phyloP scores from a whole-genome alignment of 1,140 invertebrate genomes.

The Lordiphosa stackelbergi region DNA sequence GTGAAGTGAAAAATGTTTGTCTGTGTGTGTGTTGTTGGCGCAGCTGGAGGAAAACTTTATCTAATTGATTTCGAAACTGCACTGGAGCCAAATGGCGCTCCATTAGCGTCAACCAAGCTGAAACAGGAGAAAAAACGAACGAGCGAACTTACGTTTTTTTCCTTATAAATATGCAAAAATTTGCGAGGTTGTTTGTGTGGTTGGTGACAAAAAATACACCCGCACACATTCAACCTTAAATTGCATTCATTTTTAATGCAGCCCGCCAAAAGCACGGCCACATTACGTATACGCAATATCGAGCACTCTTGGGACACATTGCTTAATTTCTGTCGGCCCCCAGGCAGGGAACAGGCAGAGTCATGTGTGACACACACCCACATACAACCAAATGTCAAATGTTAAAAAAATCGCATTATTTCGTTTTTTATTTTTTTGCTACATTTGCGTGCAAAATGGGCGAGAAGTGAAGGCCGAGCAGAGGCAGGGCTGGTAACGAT shows the following conservation, averaged over 20 bases:
- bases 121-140: constrained; percentile 30
- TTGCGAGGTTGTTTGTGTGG: constrained; percentile 60
- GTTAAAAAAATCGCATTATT: constrained; percentile 56
- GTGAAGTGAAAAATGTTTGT: constrained; percentile 40
- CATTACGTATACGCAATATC: constrained; percentile 71
- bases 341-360: constrained; percentile 25
- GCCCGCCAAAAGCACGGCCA: constrained; percentile 50
- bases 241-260: constrained; percentile 76
- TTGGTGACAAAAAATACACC: constrained; percentile 4
- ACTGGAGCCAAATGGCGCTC: constrained; percentile 59
- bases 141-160: constrained; percentile 49
- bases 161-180: constrained; percentile 68
- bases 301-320: constrained; percentile 68
- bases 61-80: constrained; percentile 66
- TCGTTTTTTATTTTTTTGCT: constrained; percentile 27
- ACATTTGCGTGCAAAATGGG: constrained; percentile 35
- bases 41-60: constrained; percentile 58
- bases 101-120: constrained; percentile 59
- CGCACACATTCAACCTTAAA: constrained; percentile 53
- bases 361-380: constrained; percentile 54
- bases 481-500: constrained; percentile 56
- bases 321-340: constrained; percentile 55
- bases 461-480: constrained; percentile 1
- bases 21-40: constrained; percentile 27
- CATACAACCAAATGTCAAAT: constrained; percentile 61